Evolutionary conservation across 2,888 invertebrate species (phyloP).

Genomic region (Eupithecia inturbata): DNA sequence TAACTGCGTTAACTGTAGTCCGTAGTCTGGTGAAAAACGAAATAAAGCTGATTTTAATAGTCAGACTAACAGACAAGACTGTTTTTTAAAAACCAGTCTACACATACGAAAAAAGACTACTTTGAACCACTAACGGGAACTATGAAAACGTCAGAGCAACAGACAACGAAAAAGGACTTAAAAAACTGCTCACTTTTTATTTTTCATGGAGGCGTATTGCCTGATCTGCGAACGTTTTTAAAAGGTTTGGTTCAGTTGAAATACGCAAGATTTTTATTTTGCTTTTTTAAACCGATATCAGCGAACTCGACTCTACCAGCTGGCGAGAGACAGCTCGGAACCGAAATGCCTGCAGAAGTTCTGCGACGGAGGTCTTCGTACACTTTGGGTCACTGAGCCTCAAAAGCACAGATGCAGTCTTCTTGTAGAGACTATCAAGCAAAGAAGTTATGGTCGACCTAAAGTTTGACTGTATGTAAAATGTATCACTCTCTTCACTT

Average conservation of each 20-base stretch:
- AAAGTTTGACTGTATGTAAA: no score
- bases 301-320: background rate
- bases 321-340: background rate
- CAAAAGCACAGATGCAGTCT: background rate
- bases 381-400: background rate
- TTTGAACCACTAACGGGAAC: slow-evolving; percentile 52
- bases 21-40: slow-evolving; percentile 32
- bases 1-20: slow-evolving; percentile 23
- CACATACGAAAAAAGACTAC: slow-evolving; percentile 46
- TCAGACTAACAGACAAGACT: slow-evolving; percentile 50
- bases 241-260: background rate
- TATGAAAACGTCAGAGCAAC: slow-evolving; percentile 53
- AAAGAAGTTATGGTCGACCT: no score
- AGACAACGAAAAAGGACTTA: slow-evolving; percentile 44
- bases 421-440: background rate
- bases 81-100: slow-evolving; percentile 45
- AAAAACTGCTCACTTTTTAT: slow-evolving; percentile 29
- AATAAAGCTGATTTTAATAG: slow-evolving; percentile 48
- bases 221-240: slow-evolving; percentile 4
- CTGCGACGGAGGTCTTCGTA: background rate
- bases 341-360: background rate
- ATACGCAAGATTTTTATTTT: background rate
- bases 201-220: slow-evolving; percentile 10
- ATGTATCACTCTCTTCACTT: no score
- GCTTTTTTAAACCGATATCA: background rate